These are phyloP conservation scores for Anser cygnoides DNA, from an alignment of 2,113 vertebrate genomes.

Conservation along the genomic window DNA sequence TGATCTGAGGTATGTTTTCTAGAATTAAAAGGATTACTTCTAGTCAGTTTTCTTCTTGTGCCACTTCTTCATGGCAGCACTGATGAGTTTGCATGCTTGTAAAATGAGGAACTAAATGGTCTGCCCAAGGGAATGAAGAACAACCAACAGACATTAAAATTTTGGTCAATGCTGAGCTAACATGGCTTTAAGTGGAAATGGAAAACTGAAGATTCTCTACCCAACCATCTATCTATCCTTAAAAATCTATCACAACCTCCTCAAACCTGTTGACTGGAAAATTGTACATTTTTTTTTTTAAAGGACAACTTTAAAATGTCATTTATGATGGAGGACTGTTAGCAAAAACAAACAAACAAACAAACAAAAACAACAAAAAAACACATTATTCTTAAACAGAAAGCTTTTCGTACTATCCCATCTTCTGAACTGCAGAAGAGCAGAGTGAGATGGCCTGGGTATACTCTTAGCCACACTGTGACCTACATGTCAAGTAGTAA, in stretches of 20 bases:
- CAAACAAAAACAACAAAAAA: too few relatives aligned
- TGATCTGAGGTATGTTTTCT: neutral
- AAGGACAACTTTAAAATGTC: neutral
- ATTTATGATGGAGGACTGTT: neutral
- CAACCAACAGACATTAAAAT: neutral
- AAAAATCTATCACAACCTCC: neutral
- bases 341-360: neutral
- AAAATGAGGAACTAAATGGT: neutral
- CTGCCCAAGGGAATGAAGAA: neutral
- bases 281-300: neutral
- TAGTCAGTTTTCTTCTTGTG: neutral
- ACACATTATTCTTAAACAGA: neutral
- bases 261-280: neutral
- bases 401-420: neutral
- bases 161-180: neutral
- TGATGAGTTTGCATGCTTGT: neutral
- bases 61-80: neutral
- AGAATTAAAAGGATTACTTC: neutral
- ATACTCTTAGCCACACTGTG: neutral
- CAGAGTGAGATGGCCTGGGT: neutral
- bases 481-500: neutral
- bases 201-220: neutral
- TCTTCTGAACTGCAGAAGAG: neutral
- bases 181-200: neutral
- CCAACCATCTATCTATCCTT: neutral